Base-by-base conservation (phyloP, 2,113 vertebrate species). In the Climacteris rufus region DNA sequence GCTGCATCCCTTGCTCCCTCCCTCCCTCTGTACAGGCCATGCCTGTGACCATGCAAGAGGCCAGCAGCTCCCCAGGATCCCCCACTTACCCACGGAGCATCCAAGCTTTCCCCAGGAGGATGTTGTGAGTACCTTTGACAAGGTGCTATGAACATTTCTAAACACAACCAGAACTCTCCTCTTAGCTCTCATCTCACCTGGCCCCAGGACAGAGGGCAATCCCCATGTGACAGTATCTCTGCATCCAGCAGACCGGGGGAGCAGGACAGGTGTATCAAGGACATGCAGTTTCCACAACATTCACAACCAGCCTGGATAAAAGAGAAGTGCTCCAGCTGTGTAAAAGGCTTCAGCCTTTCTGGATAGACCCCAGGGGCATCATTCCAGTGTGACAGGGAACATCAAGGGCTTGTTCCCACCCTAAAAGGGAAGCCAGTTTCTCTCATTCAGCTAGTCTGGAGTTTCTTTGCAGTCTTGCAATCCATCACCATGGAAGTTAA, bases 161-260 rank as follows among this genome's bases (percentile, higher is more conserved):
- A 61, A 65, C 28, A 16, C 49, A 52, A 0, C 8, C 72, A 35
- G 13, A 49, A 71, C 18, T 50, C 22, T 31, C 13, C 25, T 61
- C 22, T 30, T 15, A 8, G 17, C 6, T 64, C 14, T 8, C 44
- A n/a, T 44, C 63, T 69, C 81, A 83, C 54, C 72, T 35, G 54
- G 40, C 47, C 61, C 66, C 21, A 59, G 50, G 25, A 47, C 7
- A 35, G 44, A 83, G 42, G 39, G 24, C 21, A 20, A 74, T 20
- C 44, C 39, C 13, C 13, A 9, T 1, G 1, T 0, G 0, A 21
- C n/a, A 39, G n/a, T 7, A 59, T 15, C 66, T 35, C 39, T 1
- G 0, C 60, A 52, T 6, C 5, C 9, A 6, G 35, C 40, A 35
- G 60, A 33, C 20, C 13, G 20, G 7, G 33, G 11, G 19, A 7